Base-by-base conservation (phyloP, 1,140 invertebrate genomes). In the Drosophila kikkawai region DNA sequence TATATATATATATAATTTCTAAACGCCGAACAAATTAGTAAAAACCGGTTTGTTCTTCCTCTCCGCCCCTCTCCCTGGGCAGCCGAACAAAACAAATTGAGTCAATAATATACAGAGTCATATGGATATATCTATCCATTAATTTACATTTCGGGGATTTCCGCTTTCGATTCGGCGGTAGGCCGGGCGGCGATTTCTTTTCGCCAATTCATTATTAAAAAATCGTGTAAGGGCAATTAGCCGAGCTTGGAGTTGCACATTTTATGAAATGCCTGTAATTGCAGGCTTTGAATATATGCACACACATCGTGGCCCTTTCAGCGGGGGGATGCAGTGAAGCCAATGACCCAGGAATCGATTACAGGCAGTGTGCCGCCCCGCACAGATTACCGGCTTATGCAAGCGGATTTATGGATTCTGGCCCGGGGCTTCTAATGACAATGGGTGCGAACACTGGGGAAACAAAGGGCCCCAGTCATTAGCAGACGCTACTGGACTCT, bases 61-160 rank as follows among this genome's bases (percentile, higher is more conserved):
- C 61, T 9, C 41, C 11, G 29, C 11, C 29, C 13, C 29, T 17
- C 57, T 50, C 76, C 57, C 44, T 32, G 13, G 41, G 32, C 34
- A 26, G 57, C 9, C 53, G 34, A 75, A 69, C 41, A 59, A 15
- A 67, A 42, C 48, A 58, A 74, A 74, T 51, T 59, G 41, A 75
- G 36, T 41, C 37, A 47, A 57, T 39, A 77, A 75, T 61, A 79
- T 60, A 71, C 45, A 36, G 34, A 78, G 68, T 79, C 47, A 78
- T 80, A 79, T 78, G 69, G 65, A 68, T 61, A 88, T 81, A 88
- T 81, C 61, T 81, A 88, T 81, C 61, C 58, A 88, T 88, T 88
- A 84, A 90, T 88, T 88, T 90, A 84, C 84, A 88, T 88, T 88
- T 90, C 36, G 84, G 84, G 84, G 63, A 73, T 88, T 86, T 86